Evolutionary conservation across 2,797 vertebrate genomes (phyloP), one percentile per base, ranked within the genome.

Genomic region (Darevskia nairensis): DNA sequence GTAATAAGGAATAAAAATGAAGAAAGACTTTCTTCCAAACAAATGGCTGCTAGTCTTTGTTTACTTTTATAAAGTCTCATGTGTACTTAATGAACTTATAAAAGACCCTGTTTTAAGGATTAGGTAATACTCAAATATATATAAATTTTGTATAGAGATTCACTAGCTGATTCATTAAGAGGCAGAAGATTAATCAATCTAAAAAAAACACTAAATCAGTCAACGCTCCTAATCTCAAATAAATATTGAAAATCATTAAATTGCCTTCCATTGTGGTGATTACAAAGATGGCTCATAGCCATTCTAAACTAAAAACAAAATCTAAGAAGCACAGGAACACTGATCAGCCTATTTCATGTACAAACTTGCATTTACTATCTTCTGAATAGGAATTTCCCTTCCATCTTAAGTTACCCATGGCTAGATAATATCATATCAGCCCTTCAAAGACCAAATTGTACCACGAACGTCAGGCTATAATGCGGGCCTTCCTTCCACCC

Each of bases 211-310:
- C 15, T 8, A 84, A 84, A 32, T 55, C 41, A 35, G 41, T 44
- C 68, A 23, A 13, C 21, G 6, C 3, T 91, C 64, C 64, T 80
- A 88, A 87, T 92, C 68, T 74, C 87, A 50, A 93, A 91, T 46
- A 91, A 23, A 19, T 89, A 41, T 82, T 91, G 85, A 87, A 94
- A 94, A 90, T 72, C 89, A 86, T 88, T 86, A 77, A 23, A 46
- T 44, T 88, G 3, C 50, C 32, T 87, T 86, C 17, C n/a, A 32
- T 11, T 79, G n/a, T 27, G 39, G 55, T 86, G 61, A 68, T 79
- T 29, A 89, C 8, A 83, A 66, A 27, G 55, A 17, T 44, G 32
- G 75, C 64, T 94, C 80, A 88, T 68, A 32, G 23, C 35, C n/a
- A 46, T 69, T 66, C 11, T 32, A 69, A 46, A 86, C 44, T 68